phyloP scores from a whole-genome alignment of 2,797 vertebrate genomes.

The Psittacula derbiana region DNA sequence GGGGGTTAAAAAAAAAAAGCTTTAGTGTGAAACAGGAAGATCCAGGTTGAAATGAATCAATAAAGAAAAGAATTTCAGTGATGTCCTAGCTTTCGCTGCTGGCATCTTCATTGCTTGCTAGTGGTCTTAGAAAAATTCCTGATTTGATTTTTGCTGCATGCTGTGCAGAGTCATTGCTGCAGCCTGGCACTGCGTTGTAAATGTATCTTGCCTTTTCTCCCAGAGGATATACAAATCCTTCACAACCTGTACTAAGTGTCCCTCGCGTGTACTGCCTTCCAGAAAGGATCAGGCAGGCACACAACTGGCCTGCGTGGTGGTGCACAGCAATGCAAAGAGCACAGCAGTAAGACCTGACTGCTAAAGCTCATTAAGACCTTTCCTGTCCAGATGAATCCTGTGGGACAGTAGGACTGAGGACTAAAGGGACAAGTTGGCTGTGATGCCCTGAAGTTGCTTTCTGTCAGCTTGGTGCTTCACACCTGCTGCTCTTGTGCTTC shows the following conservation, averaged over 20 bases:
- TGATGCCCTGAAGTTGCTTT: neutral
- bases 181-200: neutral
- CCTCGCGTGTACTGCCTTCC: neutral
- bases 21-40: neutral
- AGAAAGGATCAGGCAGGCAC: neutral
- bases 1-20: neutral
- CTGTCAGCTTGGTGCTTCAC: neutral
- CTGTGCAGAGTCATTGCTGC: neutral
- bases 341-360: neutral
- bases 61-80: neutral
- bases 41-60: neutral
- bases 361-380: neutral
- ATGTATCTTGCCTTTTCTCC: neutral
- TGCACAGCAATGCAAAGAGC: neutral
- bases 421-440: neutral
- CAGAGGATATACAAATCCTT: neutral
- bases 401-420: fast-evolving
- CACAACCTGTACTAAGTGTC: neutral
- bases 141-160: neutral
- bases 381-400: neutral
- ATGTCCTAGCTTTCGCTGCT: neutral
- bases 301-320: neutral
- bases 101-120: neutral
- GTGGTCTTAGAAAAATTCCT: neutral
- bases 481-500: neutral